phyloP scores from a whole-genome alignment of 2,888 invertebrate species.

The Morpho deidamia region DNA sequence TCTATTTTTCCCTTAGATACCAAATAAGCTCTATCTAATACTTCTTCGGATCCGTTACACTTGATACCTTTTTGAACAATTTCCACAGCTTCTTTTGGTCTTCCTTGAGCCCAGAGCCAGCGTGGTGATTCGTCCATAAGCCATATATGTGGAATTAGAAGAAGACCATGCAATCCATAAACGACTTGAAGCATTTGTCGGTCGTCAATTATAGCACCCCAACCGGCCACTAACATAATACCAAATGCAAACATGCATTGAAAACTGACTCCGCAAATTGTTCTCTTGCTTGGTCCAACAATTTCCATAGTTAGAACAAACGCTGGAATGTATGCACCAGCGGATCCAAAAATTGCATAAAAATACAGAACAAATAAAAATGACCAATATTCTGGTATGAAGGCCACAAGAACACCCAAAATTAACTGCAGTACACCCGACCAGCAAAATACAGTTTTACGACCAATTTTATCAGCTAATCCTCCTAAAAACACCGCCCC shows the following conservation, averaged over 20 bases:
- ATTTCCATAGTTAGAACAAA: slow-evolving; percentile 89
- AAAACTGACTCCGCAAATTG: slow-evolving; percentile 88
- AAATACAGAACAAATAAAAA: slow-evolving; percentile 83
- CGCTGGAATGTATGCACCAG: slow-evolving; percentile 85
- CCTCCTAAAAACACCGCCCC: slow-evolving; percentile 90
- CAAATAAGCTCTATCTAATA: slow-evolving; percentile 81
- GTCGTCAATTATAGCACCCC: slow-evolving; percentile 88
- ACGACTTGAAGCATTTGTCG: slow-evolving; percentile 86
- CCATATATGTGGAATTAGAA: slow-evolving; percentile 91
- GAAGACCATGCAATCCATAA: slow-evolving; percentile 86
- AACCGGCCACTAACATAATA: slow-evolving; percentile 89
- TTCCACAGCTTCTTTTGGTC: slow-evolving; percentile 83
- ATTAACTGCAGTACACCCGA: slow-evolving; percentile 86
- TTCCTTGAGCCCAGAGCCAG: slow-evolving; percentile 92
- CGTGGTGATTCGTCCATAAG: slow-evolving; percentile 92
- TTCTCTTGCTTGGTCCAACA: slow-evolving; percentile 88
- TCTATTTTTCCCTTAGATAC: slow-evolving; percentile 80
- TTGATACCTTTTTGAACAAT: slow-evolving; percentile 88
- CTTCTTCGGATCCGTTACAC: slow-evolving; percentile 81
- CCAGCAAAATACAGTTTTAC: slow-evolving; percentile 89
- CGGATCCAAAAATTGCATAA: slow-evolving; percentile 90
- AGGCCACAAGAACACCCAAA: slow-evolving; percentile 85
- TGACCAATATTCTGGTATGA: slow-evolving; percentile 86
- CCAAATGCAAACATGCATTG: slow-evolving; percentile 88
- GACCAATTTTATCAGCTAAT: slow-evolving; percentile 89